These are phyloP conservation scores for Megalurothrips usitatus DNA, from an alignment of 2,888 invertebrate species.

Conservation along the genomic window DNA sequence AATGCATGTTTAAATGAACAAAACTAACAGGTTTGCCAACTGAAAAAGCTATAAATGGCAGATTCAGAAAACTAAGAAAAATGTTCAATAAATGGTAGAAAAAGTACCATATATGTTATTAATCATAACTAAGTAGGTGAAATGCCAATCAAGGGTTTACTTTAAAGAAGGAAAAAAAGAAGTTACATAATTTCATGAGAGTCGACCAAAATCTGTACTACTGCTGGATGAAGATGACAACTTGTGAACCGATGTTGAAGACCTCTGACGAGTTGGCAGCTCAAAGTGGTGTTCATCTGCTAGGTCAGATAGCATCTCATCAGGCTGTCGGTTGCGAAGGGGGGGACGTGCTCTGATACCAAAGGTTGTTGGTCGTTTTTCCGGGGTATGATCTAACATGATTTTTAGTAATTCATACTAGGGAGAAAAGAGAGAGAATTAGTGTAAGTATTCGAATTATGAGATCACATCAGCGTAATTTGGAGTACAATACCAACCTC, in stretches of 20 bases:
- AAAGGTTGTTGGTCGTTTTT: conserved; percentile 67
- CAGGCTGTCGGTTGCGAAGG: conserved; percentile 46
- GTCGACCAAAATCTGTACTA: neutral
- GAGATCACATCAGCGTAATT: conserved; percentile 4
- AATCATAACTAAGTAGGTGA: neutral
- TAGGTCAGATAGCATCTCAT: conserved; percentile 17
- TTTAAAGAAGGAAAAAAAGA: neutral
- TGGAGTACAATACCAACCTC: conserved; percentile 56
- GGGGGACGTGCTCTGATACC: conserved; percentile 64
- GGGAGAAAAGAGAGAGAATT: conserved; percentile 36
- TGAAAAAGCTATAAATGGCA: neutral
- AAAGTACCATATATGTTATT: neutral
- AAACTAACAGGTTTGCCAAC: neutral
- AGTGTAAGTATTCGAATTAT: conserved; percentile 27
- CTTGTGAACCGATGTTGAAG: neutral
- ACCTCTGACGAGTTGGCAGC: conserved; percentile 36
- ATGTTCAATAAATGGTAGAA: neutral
- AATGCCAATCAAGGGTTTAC: too few species aligned
- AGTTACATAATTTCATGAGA: neutral
- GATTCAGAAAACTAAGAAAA: neutral
- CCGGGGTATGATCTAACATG: conserved; percentile 73
- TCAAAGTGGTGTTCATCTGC: conserved; percentile 39
- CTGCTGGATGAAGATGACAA: neutral
- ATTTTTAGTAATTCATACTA: conserved; percentile 67
- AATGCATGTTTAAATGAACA: neutral